Evolutionary conservation across 2,797 vertebrate species (phyloP).

Genomic region (Centropyge bicolor): DNA sequence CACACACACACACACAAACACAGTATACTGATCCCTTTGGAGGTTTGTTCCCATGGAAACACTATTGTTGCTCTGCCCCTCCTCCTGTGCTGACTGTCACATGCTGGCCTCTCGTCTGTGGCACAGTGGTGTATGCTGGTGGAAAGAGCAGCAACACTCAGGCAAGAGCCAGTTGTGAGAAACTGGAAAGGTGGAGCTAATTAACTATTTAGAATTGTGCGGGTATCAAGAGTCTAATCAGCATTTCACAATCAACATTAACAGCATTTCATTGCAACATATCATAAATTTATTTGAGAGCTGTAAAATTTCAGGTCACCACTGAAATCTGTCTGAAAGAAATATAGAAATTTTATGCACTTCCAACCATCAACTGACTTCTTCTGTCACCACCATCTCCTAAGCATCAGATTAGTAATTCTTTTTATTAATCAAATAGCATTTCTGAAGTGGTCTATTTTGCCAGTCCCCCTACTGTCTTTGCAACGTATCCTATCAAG

Average conservation of each 20-base stretch:
- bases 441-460: neutral
- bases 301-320: neutral
- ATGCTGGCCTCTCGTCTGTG: neutral
- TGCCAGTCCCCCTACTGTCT: too few relatives aligned
- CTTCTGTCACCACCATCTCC: neutral
- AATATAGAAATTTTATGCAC: too few relatives aligned
- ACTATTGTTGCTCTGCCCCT: slow-evolving; percentile 30
- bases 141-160: neutral
- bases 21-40: slow-evolving; percentile 30
- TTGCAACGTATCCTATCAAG: neutral
- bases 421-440: neutral
- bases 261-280: too few relatives aligned
- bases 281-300: neutral
- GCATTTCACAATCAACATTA: too few relatives aligned
- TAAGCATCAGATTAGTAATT: neutral
- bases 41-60: slow-evolving; percentile 64
- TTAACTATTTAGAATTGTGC: neutral
- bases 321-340: neutral
- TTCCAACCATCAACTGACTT: neutral
- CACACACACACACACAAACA: slow-evolving; percentile 1
- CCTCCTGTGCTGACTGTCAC: slow-evolving; percentile 23
- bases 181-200: neutral
- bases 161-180: neutral
- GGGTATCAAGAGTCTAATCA: neutral
- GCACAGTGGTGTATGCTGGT: neutral